Evolutionary conservation across 2,797 vertebrate species (phyloP), one percentile per base, ranked within the genome.

Genomic region (Anguilla anguilla): DNA sequence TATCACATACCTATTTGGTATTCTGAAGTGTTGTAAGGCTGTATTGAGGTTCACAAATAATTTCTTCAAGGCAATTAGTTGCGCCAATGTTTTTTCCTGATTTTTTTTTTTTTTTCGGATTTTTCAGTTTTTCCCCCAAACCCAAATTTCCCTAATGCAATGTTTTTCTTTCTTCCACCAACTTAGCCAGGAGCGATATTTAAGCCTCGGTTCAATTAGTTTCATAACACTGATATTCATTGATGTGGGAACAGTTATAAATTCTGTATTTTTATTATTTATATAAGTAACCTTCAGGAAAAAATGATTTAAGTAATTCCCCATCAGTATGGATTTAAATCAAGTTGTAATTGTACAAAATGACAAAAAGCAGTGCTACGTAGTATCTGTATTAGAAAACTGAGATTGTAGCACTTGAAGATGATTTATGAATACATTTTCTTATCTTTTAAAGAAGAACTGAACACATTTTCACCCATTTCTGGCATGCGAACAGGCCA

Each of bases 21-120:
- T 74, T 74, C 69, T 74, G 67, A 72, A 72, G 17, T 72, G 67
- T 28, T 72, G n/a, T 64, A 72, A 72, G n/a, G 67, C 25, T 72
- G 64, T n/a, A n/a, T 25, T 69, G 67, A 69, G 31, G 69, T 74
- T 31, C 31, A 74, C 7, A 74, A 31, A 11, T 31, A 11, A 74
- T 31, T 19, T 31, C 31, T 74, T 28, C 17, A 35, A 74, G 69
- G 69, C 11, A 31, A 11, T 35, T 31, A 7, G 1, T 64, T 6
- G 43, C 43, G 43, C 43, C 43, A 46, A 46, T 46, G 43, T 22
- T 10, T 74, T 74, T 10, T 11, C 3, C 11, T 74, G 13, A 28
- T 28, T n/a, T n/a, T 13, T 28, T 72, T 11, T 55, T 55, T 64
- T 1, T n/a, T 67, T 67, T 10, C 1, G 0, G n/a, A 25, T 67